Conservation (phyloP, 2,113 vertebrate species). For the Laticauda colubrina region DNA sequence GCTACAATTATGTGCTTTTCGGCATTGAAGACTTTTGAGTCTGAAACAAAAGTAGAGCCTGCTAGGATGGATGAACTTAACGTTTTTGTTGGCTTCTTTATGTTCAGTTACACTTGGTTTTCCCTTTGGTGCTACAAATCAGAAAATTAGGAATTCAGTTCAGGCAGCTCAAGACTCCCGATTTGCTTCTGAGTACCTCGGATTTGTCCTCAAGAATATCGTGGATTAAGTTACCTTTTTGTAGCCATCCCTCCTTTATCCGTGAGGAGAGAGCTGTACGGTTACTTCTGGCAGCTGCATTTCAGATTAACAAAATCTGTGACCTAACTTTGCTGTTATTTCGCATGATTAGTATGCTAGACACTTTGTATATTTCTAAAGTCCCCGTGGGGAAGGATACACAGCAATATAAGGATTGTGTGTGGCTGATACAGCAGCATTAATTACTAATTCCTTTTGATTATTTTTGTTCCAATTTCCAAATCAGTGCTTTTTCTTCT, state of each 20-base stretch:
- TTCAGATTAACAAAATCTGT: slow-evolving; percentile 59
- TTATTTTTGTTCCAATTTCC: slow-evolving; percentile 76
- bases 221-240: slow-evolving; percentile 48
- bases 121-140: slow-evolving; percentile 60
- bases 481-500: slow-evolving; percentile 40
- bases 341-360: slow-evolving; percentile 51
- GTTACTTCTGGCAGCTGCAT: slow-evolving; percentile 68
- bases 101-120: slow-evolving; percentile 55
- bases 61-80: slow-evolving; percentile 59
- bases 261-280: slow-evolving; percentile 46
- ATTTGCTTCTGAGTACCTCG: slow-evolving; percentile 66
- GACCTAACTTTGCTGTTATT: slow-evolving; percentile 47
- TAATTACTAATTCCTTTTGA: slow-evolving; percentile 69
- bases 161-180: slow-evolving; percentile 66
- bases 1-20: slow-evolving; percentile 49
- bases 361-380: slow-evolving; percentile 63
- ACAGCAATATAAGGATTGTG: slow-evolving; percentile 82
- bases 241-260: slow-evolving; percentile 49
- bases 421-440: slow-evolving; percentile 64
- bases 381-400: slow-evolving; percentile 65
- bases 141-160: slow-evolving; percentile 64
- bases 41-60: slow-evolving; percentile 42
- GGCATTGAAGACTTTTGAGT: slow-evolving; percentile 40
- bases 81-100: slow-evolving; percentile 61
- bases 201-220: slow-evolving; percentile 69